These are phyloP conservation scores for Onychomys arenicola DNA, from an alignment of 2,797 vertebrate genomes.

Conservation along the genomic window DNA sequence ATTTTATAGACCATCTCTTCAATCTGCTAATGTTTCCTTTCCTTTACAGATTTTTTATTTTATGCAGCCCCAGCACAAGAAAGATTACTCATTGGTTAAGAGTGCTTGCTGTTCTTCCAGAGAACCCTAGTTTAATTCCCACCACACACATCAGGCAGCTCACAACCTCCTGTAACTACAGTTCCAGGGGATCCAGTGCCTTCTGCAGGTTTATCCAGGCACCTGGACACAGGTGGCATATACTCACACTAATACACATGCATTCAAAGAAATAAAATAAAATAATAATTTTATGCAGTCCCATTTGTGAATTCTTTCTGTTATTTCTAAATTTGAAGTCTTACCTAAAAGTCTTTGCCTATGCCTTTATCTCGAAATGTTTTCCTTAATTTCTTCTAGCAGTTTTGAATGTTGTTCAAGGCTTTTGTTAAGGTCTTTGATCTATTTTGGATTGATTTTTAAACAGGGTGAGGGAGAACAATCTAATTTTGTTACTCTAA, in stretches of 20 bases:
- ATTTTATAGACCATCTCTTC: neutral
- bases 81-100: neutral
- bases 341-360: neutral
- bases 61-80: neutral
- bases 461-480: neutral
- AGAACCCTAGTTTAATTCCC: neutral
- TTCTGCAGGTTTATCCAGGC: neutral
- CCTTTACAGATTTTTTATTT: neutral
- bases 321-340: neutral
- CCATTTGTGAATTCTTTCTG: neutral
- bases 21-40: neutral
- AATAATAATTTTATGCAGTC: neutral
- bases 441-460: neutral
- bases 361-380: neutral
- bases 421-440: neutral
- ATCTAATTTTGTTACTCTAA: neutral
- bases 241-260: neutral
- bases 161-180: neutral
- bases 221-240: neutral
- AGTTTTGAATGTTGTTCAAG: neutral
- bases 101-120: neutral
- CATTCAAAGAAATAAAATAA: neutral
- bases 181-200: neutral
- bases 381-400: neutral
- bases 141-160: neutral